Percentiles rank a stretch among this genome's conserved stretches.
Conservation (phyloP, 2,113 vertebrate genomes). For the Cyanoliseus patagonus region DNA sequence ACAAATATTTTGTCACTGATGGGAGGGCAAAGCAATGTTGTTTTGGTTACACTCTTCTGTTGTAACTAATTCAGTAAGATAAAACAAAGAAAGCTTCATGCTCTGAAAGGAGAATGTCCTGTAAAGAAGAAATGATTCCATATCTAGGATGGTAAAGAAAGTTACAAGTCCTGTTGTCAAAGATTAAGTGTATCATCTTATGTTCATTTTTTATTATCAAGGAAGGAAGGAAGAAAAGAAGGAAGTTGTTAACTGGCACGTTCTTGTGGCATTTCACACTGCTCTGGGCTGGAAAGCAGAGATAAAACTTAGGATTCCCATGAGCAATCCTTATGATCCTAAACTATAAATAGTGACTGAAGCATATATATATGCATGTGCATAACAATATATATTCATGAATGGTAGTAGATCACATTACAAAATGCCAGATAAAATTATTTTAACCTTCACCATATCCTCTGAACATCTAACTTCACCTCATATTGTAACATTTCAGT, state of each 20-base stretch:
- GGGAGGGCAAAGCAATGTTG: background rate
- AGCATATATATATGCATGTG: background rate
- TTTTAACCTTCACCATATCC: slow-evolving; percentile 24
- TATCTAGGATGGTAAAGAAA: background rate
- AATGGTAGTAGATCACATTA: background rate
- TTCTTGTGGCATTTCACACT: background rate
- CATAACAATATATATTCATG: background rate
- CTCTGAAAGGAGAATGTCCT: background rate
- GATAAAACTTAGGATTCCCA: background rate
- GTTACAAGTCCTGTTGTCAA: background rate
- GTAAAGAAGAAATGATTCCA: background rate
- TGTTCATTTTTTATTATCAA: background rate
- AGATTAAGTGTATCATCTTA: background rate
- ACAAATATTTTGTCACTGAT: background rate
- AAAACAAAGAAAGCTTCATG: background rate
- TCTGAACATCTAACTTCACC: slow-evolving; percentile 27
- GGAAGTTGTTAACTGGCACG: background rate
- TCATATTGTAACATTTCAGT: slow-evolving; percentile 64
- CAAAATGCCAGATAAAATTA: slow-evolving; percentile 1
- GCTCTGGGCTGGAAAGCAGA: background rate
- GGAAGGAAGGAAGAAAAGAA: background rate
- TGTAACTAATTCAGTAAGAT: background rate
- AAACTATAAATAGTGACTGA: background rate
- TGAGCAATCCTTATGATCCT: background rate
- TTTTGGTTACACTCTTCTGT: background rate